phyloP scores from a whole-genome alignment of 1,140 invertebrate species.

The Drosophila albomicans region DNA sequence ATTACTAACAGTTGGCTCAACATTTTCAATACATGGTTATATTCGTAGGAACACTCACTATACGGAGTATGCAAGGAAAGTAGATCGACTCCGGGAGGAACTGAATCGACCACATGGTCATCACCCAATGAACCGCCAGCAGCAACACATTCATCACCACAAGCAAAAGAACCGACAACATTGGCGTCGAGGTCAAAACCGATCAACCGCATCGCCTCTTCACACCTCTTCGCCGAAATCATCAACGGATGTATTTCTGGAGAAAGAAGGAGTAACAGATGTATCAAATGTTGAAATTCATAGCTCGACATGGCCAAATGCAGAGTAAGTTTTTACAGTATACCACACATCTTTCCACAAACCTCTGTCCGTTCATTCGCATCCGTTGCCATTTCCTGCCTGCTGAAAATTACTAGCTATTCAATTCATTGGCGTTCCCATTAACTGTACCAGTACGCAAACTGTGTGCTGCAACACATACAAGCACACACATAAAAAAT shows the following conservation, averaged over 20 bases:
- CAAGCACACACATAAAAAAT: too few species aligned
- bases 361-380: conserved; percentile 56
- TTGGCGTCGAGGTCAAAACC: conserved; percentile 46
- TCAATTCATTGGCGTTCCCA: conserved; percentile 61
- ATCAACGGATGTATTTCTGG: conserved; percentile 38
- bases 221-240: conserved; percentile 38
- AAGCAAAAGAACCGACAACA: conserved; percentile 53
- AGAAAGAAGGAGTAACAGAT: background rate
- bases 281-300: conserved; percentile 18
- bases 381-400: conserved; percentile 75
- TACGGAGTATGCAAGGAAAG: conserved; percentile 62
- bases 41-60: conserved; percentile 40
- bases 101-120: conserved; percentile 64
- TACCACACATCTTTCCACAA: background rate
- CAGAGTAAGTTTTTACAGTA: conserved; percentile 65
- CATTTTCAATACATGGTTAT: background rate
- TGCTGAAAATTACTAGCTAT: conserved; percentile 74
- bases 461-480: conserved; percentile 34
- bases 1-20: too few species aligned
- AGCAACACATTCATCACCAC: conserved; percentile 52
- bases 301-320: conserved; percentile 32
- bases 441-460: conserved; percentile 60
- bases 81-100: conserved; percentile 74
- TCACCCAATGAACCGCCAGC: conserved; percentile 23
- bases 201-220: conserved; percentile 30